Conservation (phyloP, 2,113 vertebrate genomes). For the Suricata suricatta region DNA sequence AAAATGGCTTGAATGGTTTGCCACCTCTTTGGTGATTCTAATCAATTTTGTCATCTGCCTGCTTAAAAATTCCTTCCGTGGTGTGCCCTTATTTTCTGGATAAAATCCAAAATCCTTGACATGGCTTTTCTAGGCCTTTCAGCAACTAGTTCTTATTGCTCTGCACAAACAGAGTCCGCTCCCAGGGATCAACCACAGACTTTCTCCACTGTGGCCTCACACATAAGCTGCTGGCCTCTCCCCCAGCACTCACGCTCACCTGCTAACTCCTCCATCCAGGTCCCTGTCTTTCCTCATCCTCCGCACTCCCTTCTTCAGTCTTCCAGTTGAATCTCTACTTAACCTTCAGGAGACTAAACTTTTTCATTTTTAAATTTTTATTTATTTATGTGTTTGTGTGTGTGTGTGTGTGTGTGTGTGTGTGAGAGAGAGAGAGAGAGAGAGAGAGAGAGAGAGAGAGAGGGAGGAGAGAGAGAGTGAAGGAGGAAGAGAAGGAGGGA, state of each 20-base stretch:
- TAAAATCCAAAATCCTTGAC: not conserved
- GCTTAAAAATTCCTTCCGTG: constrained; percentile 9
- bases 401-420: too few species aligned
- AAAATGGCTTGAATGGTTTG: not conserved
- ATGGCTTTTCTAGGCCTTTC: not conserved
- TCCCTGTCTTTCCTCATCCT: not conserved
- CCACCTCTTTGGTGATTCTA: not conserved
- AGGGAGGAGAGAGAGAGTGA: too few species aligned
- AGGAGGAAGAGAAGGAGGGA: too few species aligned
- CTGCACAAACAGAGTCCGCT: not conserved
- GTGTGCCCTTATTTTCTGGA: not conserved
- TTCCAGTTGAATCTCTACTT: not conserved
- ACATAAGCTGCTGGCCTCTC: not conserved
- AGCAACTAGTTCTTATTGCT: not conserved
- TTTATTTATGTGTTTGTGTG: too few species aligned
- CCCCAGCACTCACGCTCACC: not conserved
- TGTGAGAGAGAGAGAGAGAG: too few species aligned
- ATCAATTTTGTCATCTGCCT: not conserved
- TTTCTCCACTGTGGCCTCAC: not conserved
- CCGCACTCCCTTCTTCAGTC: not conserved
- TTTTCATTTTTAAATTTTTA: not conserved
- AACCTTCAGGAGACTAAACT: not conserved
- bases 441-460: too few species aligned
- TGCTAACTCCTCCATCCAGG: not conserved
- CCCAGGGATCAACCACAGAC: not conserved